These are phyloP conservation scores for Trichomalopsis sarcophagae DNA, from an alignment of 1,140 invertebrate genomes.

Conservation along the genomic window DNA sequence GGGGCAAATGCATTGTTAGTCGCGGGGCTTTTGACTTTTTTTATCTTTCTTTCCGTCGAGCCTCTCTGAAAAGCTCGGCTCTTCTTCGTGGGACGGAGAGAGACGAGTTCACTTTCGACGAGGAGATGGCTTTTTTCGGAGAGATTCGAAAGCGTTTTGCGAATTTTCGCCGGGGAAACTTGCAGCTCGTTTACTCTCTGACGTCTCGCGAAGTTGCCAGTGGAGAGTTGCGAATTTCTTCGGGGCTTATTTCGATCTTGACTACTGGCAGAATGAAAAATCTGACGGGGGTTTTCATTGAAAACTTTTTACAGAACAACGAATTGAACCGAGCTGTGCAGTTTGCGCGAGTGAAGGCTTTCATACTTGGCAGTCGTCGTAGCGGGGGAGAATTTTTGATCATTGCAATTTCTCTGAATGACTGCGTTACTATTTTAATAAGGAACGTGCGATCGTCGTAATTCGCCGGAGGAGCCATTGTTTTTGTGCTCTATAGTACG, in stretches of 20 bases:
- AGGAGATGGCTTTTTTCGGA: background rate
- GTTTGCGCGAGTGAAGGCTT: too few species aligned
- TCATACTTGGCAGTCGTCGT: too few species aligned
- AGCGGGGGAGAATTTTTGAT: background rate
- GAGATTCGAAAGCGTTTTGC: background rate
- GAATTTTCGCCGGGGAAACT: background rate
- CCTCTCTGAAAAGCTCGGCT: background rate
- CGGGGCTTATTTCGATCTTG: too few species aligned
- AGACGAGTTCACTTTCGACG: background rate
- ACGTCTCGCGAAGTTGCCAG: too few species aligned
- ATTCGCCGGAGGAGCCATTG: too few species aligned
- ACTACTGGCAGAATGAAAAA: background rate
- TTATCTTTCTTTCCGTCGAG: background rate
- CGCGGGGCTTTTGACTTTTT: background rate
- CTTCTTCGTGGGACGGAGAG: background rate
- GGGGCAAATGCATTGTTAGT: slow-evolving; percentile 11
- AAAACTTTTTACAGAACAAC: background rate
- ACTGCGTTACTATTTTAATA: too few species aligned
- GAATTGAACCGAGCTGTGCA: too few species aligned
- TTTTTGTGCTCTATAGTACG: too few species aligned
- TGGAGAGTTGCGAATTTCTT: too few species aligned
- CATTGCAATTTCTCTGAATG: background rate
- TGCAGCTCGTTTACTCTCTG: too few species aligned
- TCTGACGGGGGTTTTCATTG: background rate
- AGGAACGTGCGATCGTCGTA: too few species aligned